Conservation (phyloP, 2,888 invertebrate genomes). For the Osedax fenrisi region DNA sequence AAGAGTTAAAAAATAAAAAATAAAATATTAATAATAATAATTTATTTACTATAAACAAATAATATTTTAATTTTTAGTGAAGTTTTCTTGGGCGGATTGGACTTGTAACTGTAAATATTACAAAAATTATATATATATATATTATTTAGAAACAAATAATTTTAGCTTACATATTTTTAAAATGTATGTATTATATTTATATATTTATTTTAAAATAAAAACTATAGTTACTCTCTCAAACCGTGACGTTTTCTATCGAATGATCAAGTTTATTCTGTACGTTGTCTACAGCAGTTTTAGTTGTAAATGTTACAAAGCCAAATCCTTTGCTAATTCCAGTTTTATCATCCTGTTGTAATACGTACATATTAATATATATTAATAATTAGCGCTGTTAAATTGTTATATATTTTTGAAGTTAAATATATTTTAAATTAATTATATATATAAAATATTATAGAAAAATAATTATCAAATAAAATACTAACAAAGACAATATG, state of each 20-base stretch:
- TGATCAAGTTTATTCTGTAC: neutral
- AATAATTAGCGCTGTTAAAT: too few relatives aligned
- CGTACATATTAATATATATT: constrained; percentile 10
- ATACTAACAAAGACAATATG: constrained; percentile 27
- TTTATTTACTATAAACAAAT: too few relatives aligned
- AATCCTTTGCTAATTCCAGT: constrained; percentile 27
- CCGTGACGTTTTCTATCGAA: neutral
- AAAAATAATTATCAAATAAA: too few relatives aligned
- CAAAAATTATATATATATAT: neutral
- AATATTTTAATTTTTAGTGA: too few relatives aligned
- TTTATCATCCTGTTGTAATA: constrained; percentile 34
- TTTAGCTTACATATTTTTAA: neutral
- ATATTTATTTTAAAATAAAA: neutral
- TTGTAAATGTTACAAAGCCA: constrained; percentile 27
- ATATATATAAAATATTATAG: too few relatives aligned
- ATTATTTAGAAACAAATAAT: neutral
- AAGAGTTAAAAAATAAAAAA: too few relatives aligned
- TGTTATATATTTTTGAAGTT: too few relatives aligned
- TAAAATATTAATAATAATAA: too few relatives aligned
- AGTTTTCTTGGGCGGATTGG: neutral
- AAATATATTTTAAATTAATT: too few relatives aligned
- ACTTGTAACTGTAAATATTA: neutral
- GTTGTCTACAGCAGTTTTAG: neutral
- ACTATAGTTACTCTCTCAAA: neutral
- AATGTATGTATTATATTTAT: neutral